phyloP scores from a whole-genome alignment of 2,797 vertebrate species.

The Rhyacichthys aspro region DNA sequence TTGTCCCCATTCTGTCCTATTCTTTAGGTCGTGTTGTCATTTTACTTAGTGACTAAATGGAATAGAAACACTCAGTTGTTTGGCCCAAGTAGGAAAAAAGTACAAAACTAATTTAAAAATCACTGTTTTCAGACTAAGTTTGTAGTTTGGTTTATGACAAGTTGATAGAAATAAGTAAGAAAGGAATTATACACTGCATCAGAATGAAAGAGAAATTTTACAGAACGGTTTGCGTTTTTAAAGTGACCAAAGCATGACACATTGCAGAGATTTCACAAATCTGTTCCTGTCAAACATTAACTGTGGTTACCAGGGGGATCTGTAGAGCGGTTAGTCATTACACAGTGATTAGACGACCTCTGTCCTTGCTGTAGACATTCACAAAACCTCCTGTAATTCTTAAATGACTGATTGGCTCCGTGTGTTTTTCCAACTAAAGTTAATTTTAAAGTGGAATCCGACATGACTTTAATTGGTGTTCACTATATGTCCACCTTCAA shows the following conservation, averaged over 20 bases:
- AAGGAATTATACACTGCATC: constrained; percentile 62
- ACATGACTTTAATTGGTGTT: constrained; percentile 86
- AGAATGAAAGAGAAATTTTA: constrained; percentile 63
- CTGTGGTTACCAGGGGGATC: constrained; percentile 15
- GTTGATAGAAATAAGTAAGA: no score
- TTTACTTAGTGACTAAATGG: background rate
- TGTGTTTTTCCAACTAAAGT: constrained; percentile 49
- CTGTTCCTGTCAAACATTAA: constrained; percentile 50
- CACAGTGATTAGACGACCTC: constrained; percentile 41
- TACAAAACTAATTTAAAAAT: no score
- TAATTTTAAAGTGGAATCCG: constrained; percentile 87
- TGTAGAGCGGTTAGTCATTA: constrained; percentile 34
- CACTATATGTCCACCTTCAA: constrained; percentile 87
- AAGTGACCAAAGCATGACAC: background rate
- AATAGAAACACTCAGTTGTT: no score
- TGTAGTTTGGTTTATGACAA: no score
- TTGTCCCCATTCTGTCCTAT: background rate
- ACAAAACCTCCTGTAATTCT: constrained; percentile 80
- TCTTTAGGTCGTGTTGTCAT: background rate
- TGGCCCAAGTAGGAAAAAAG: no score
- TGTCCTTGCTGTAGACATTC: constrained; percentile 45
- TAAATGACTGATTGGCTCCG: constrained; percentile 67
- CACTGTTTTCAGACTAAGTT: no score
- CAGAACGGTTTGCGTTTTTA: constrained; percentile 28
- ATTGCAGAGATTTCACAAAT: constrained; percentile 4